phyloP scores from a whole-genome alignment of 1,140 invertebrate species.

The Nylanderia fulva region DNA sequence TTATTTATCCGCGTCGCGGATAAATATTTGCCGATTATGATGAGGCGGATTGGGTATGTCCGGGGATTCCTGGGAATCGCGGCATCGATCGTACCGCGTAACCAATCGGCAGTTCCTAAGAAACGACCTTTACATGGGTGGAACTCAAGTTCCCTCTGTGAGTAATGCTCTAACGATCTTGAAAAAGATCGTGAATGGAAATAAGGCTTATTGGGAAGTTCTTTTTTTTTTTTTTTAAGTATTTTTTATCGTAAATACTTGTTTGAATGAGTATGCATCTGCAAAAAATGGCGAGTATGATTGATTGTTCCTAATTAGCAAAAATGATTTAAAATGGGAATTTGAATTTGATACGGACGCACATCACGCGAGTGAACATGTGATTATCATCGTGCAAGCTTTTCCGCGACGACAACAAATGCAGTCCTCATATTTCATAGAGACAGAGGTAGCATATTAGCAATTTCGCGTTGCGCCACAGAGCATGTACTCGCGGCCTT shows the following conservation, averaged over 20 bases:
- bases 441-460: constrained; percentile 51
- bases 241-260: background rate
- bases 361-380: background rate
- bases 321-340: background rate
- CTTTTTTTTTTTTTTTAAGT: too few species aligned
- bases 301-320: background rate
- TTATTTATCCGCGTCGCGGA: constrained; percentile 72
- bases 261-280: background rate
- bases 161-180: constrained; percentile 44
- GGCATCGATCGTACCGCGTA: constrained; percentile 60
- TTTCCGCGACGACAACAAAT: constrained; percentile 21
- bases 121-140: constrained; percentile 47
- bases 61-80: constrained; percentile 56
- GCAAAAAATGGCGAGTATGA: background rate
- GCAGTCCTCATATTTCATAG: constrained; percentile 45
- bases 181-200: constrained; percentile 30
- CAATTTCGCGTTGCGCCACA: constrained; percentile 55
- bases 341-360: background rate
- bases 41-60: constrained; percentile 14
- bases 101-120: constrained; percentile 63
- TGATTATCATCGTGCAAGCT: constrained; percentile 3
- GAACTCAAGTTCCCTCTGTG: constrained; percentile 29
- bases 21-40: constrained; percentile 68
- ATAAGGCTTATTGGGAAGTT: background rate
- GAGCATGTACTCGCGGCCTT: constrained; percentile 49